Percentiles rank a stretch among this genome's conserved stretches.
phyloP scores from a whole-genome alignment of 1,140 invertebrate genomes.

The Drosophila teissieri region DNA sequence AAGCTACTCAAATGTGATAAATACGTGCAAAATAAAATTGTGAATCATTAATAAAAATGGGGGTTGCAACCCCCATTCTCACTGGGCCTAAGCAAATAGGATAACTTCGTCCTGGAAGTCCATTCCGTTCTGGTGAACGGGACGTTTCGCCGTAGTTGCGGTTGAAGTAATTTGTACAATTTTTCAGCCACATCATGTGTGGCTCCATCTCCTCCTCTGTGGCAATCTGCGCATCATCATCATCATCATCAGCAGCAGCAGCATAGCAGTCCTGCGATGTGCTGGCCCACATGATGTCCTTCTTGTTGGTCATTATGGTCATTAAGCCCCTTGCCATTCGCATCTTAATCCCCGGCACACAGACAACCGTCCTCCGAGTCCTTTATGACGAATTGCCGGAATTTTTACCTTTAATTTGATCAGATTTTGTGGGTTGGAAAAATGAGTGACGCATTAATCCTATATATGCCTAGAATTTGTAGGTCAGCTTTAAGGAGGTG shows the following conservation, averaged over 20 bases:
- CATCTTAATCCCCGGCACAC: constrained; percentile 68
- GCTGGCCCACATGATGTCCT: constrained; percentile 56
- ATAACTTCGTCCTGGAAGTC: constrained; percentile 45
- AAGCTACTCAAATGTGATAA: constrained; percentile 76
- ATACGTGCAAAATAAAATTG: constrained; percentile 81
- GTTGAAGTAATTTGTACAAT: constrained; percentile 80
- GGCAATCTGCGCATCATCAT: constrained; percentile 58
- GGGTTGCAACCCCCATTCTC: constrained; percentile 39
- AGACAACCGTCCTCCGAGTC: constrained; percentile 53
- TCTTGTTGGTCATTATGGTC: constrained; percentile 79
- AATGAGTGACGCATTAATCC: constrained; percentile 44
- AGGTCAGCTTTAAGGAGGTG: constrained; percentile 34
- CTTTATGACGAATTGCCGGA: constrained; percentile 67
- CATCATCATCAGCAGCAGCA: constrained; percentile 53
- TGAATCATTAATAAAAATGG: constrained; percentile 79
- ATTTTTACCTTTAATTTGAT: constrained; percentile 73
- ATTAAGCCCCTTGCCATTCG: constrained; percentile 63
- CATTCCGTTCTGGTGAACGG: constrained; percentile 51
- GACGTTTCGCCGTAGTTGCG: constrained; percentile 41
- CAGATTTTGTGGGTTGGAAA: constrained; percentile 63
- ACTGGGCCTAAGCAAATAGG: constrained; percentile 62
- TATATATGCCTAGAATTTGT: background rate
- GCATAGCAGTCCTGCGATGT: constrained; percentile 31
- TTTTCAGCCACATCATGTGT: constrained; percentile 82
- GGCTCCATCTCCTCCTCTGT: constrained; percentile 40